Conservation (phyloP, 2,113 vertebrate genomes). For the Podarcis cretensis region DNA sequence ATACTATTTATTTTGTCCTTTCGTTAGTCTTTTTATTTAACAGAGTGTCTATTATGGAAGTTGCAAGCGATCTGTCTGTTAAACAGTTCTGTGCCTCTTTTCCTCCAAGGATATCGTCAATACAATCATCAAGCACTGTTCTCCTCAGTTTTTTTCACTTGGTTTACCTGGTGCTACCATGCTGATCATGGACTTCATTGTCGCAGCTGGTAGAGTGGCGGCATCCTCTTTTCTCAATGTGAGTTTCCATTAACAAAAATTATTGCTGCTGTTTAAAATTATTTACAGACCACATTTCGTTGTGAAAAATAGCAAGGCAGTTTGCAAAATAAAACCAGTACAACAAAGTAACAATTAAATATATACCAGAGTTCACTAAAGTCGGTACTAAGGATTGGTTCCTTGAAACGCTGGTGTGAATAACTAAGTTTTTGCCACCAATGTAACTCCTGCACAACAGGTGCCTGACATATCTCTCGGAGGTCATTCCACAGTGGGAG, state of each 20-base stretch:
- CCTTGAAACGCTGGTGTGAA: too few relatives aligned
- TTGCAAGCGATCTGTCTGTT: neutral
- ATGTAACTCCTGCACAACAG: too few relatives aligned
- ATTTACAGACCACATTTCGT: too few relatives aligned
- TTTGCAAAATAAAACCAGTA: too few relatives aligned
- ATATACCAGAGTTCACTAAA: too few relatives aligned
- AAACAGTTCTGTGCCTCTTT: conserved; percentile 47
- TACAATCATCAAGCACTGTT: conserved; percentile 99
- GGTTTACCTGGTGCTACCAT: conserved; percentile 96
- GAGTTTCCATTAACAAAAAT: conserved; percentile 65
- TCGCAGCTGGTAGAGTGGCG: conserved; percentile 94
- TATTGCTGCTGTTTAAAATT: neutral
- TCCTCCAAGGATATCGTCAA: conserved; percentile 94
- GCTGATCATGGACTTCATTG: conserved; percentile 97
- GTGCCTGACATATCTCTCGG: too few relatives aligned
- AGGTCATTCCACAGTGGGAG: too few relatives aligned
- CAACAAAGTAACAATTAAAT: too few relatives aligned
- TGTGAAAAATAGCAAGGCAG: too few relatives aligned
- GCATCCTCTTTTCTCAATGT: conserved; percentile 96
- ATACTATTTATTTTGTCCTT: neutral
- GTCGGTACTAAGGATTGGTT: too few relatives aligned
- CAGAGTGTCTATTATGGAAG: neutral
- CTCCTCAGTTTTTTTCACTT: conserved; percentile 96
- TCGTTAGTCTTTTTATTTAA: neutral
- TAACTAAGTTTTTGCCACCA: too few relatives aligned